Evolutionary conservation across 2,797 vertebrate genomes (phyloP).

Genomic region (Crenichthys baileyi): DNA sequence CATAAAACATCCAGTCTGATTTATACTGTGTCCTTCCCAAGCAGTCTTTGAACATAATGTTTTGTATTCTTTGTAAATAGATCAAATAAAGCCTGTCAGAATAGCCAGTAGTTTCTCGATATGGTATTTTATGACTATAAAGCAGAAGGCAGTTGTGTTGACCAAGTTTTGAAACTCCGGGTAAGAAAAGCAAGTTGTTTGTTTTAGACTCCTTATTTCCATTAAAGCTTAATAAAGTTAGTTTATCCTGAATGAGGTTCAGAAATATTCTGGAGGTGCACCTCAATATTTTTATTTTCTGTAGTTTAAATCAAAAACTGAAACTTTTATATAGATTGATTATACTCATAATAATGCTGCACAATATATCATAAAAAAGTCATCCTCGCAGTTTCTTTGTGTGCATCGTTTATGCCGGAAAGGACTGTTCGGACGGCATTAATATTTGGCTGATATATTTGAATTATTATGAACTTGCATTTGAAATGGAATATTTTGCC

Average conservation of each 20-base stretch:
- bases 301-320: too few relatives aligned
- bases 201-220: background rate
- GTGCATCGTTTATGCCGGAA: background rate
- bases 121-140: background rate
- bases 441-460: background rate
- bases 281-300: background rate
- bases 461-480: background rate
- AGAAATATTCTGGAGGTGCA: background rate
- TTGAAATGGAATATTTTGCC: background rate
- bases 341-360: background rate
- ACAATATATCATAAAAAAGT: background rate
- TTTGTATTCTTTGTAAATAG: constrained; percentile 85
- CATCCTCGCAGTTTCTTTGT: too few relatives aligned
- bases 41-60: constrained; percentile 35
- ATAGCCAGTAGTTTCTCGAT: constrained; percentile 11
- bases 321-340: background rate
- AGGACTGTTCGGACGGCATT: background rate
- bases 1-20: constrained; percentile 11
- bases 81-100: constrained; percentile 70
- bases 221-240: background rate
- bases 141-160: background rate
- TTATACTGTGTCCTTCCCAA: constrained; percentile 19
- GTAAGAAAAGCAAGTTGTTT: too few relatives aligned
- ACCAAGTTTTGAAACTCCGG: background rate
- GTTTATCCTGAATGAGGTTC: background rate